Evolutionary conservation across 2,888 invertebrate genomes (phyloP), one percentile per base, ranked within the genome.

Genomic region (Meghimatium bilineatum): DNA sequence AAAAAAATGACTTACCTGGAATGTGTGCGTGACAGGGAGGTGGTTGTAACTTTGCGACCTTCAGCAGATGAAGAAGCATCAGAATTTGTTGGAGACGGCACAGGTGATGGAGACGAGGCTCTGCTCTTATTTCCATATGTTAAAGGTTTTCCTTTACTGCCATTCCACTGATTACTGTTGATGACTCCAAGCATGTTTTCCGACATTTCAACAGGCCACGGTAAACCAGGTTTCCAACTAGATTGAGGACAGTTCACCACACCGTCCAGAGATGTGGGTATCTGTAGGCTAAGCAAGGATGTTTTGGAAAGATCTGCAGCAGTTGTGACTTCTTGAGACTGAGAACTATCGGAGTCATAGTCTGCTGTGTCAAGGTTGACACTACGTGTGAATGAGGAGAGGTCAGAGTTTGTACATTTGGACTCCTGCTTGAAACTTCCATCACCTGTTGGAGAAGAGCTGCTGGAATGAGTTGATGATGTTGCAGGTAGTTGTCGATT

Each of bases 11-110:
- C 87, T 87, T 86, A 93, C 93, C 93, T 91, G 82, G 93, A 93
- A 86, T 92, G 92, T 56, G 93, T 92, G 67, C 92, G 90, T 12
- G 93, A 93, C 49, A 93, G 87, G 29, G 92, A 92, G 38, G 91
- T 91, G 32, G 92, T 92, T 49, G 91, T 91, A 67, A 91, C 89
- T 83, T 91, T 91, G 34, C 92, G 85, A 36, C 91, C 90, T 86
- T 91, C 92, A 63, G 88, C 87, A 52, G 89, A 87, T 10, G 89
- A 49, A 12, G 88, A 83, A 34, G 87, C 49, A 69, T 80, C 84
- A 32, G 84, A 80, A 26, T 67, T 80, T 10, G 80, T 80, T 20
- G 84, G 84, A 12, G 84, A 84, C 29, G 84, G 80, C 20, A 75
- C 84, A 14, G 84, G 80, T 0, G 84, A 84, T 14, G 84, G 84